These are phyloP conservation scores for Petaurus breviceps DNA, from an alignment of 2,113 vertebrate genomes.

Conservation along the genomic window DNA sequence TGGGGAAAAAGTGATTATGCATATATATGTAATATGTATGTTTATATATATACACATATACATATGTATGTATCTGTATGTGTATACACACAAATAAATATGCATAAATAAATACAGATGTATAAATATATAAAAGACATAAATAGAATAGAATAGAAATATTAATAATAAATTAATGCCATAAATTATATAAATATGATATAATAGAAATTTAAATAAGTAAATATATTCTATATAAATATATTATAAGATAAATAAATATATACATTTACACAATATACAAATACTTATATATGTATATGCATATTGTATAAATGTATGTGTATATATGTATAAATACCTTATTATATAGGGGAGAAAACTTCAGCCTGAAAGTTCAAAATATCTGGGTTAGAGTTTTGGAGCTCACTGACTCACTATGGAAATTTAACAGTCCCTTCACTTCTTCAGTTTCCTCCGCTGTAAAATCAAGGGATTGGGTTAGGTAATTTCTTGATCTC, in stretches of 20 bases:
- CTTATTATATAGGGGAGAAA: background rate
- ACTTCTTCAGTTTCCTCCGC: background rate
- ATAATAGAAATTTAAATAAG: background rate
- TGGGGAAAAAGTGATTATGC: background rate
- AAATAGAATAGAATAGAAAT: background rate
- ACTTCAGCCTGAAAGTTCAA: background rate
- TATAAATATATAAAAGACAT: background rate
- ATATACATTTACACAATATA: too few species aligned
- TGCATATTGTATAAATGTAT: background rate
- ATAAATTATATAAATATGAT: background rate
- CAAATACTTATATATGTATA: too few species aligned
- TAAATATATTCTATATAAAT: too few species aligned
- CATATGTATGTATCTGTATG: too few species aligned
- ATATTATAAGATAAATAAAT: too few species aligned
- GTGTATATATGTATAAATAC: background rate
- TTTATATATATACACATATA: too few species aligned
- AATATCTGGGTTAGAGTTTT: background rate
- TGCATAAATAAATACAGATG: background rate
- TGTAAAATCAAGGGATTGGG: background rate
- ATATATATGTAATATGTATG: background rate
- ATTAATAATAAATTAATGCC: too few species aligned
- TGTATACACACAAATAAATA: background rate
- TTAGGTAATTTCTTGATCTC: background rate
- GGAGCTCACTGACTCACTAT: background rate
- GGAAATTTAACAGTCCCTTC: background rate